Conservation (phyloP, 2,888 invertebrate genomes). For the Agrotis ipsilon region DNA sequence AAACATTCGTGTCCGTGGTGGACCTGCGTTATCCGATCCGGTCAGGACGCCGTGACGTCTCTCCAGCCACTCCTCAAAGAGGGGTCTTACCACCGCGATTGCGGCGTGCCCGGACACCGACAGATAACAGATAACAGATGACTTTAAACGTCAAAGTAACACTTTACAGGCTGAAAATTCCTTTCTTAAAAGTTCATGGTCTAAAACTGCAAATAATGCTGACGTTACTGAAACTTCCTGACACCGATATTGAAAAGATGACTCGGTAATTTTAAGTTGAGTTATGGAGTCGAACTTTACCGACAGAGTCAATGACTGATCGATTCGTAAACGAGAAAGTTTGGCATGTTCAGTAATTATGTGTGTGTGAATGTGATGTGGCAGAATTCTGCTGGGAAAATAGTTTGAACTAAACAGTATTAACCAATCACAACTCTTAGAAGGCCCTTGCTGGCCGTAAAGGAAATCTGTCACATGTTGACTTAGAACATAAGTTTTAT, state of each 20-base stretch:
- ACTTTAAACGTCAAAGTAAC: neutral
- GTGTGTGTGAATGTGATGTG: constrained; percentile 2
- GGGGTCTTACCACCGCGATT: too few species aligned
- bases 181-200: constrained; percentile 16
- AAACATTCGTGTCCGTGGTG: too few species aligned
- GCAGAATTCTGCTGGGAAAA: neutral
- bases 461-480: too few species aligned
- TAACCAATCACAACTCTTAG: too few species aligned
- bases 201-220: constrained; percentile 32
- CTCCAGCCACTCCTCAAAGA: too few species aligned
- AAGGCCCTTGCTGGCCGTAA: too few species aligned
- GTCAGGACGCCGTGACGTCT: too few species aligned
- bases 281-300: constrained; percentile 33
- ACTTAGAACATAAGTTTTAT: too few species aligned
- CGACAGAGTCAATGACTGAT: constrained; percentile 36
- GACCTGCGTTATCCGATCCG: too few species aligned
- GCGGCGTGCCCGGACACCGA: too few species aligned
- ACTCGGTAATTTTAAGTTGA: constrained; percentile 40
- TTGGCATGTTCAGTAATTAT: constrained; percentile 16
- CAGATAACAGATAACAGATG: too few species aligned
- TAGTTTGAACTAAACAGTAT: too few species aligned
- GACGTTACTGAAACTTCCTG: constrained; percentile 5
- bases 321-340: constrained; percentile 11
- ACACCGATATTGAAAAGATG: constrained; percentile 45
- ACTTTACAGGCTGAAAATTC: neutral